Evolutionary conservation across 1,140 invertebrate genomes (phyloP).

Genomic region (Leptinotarsa lineolata): DNA sequence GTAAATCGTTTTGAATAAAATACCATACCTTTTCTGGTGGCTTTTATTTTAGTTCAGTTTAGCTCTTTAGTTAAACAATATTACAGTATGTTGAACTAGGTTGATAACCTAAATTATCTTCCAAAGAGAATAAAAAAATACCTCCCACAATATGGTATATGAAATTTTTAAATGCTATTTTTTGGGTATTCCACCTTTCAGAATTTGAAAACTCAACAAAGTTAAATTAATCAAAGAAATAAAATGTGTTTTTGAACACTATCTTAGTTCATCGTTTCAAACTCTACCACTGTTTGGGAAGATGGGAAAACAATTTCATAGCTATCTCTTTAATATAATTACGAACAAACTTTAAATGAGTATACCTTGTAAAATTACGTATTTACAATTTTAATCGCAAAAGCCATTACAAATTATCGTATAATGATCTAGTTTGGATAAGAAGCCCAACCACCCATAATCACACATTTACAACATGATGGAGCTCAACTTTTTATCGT

Average conservation of each 20-base stretch:
- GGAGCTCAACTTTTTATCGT: constrained; percentile 4
- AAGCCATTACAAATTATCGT: constrained; percentile 32
- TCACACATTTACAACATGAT: constrained; percentile 25
- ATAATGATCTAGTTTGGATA: constrained; percentile 24
- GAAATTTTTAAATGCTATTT: too few relatives aligned
- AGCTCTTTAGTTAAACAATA: too few relatives aligned
- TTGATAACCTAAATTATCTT: too few relatives aligned
- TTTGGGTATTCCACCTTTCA: too few relatives aligned
- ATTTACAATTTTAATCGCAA: constrained; percentile 39
- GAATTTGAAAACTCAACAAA: too few relatives aligned
- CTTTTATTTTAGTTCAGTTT: too few relatives aligned
- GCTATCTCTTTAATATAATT: constrained; percentile 33
- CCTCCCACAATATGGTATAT: too few relatives aligned
- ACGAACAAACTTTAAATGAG: constrained; percentile 27
- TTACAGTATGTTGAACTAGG: too few relatives aligned
- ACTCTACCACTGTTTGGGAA: constrained; percentile 1
- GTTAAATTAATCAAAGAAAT: too few relatives aligned
- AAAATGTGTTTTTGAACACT: not conserved
- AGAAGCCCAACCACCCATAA: constrained; percentile 19
- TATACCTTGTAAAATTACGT: constrained; percentile 33
- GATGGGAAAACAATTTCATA: constrained; percentile 31
- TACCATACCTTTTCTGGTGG: too few relatives aligned
- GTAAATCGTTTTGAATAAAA: too few relatives aligned
- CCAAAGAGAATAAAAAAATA: too few relatives aligned
- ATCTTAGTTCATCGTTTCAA: not conserved